Evolutionary conservation across 2,113 vertebrate species (phyloP).

Genomic region (Apistogramma diplotaenia): DNA sequence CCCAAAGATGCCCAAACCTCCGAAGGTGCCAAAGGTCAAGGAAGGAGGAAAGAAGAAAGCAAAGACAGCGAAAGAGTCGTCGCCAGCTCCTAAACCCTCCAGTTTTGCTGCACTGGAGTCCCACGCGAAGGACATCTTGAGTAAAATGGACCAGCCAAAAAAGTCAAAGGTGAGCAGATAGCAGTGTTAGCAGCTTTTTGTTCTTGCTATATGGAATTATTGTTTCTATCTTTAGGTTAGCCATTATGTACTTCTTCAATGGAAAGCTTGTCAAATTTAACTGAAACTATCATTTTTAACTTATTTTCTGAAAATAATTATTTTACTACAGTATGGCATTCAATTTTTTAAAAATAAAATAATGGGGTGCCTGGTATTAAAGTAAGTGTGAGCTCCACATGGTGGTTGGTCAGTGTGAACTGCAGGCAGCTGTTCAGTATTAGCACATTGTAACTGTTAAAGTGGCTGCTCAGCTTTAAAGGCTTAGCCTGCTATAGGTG

Average conservation of each 20-base stretch:
- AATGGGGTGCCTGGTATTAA: too few relatives aligned
- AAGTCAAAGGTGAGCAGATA: conserved; percentile 84
- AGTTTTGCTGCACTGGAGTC: conserved; percentile 91
- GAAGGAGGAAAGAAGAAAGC: conserved; percentile 92
- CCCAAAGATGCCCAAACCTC: conserved; percentile 83
- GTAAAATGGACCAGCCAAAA: conserved; percentile 94
- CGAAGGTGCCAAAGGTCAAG: conserved; percentile 86
- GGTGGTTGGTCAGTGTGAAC: not conserved
- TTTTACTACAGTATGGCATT: too few relatives aligned
- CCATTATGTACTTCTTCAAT: not conserved
- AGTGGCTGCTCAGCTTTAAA: not conserved
- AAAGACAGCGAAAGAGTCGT: conserved; percentile 84
- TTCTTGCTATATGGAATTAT: not conserved
- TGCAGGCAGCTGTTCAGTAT: not conserved
- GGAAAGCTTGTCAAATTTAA: too few relatives aligned
- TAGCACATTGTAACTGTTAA: not conserved
- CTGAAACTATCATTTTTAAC: too few relatives aligned
- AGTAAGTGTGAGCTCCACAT: too few relatives aligned
- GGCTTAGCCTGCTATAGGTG: not conserved
- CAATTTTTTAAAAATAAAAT: too few relatives aligned
- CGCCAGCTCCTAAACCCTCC: conserved; percentile 84
- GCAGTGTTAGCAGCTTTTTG: not conserved
- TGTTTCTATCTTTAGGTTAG: not conserved
- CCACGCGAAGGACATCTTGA: conserved; percentile 92
- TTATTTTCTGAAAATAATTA: too few relatives aligned